Percentiles rank a stretch among this genome's conserved stretches.
These are phyloP conservation scores for Ochropleura plecta DNA, from an alignment of 2,888 invertebrate species.

Conservation along the genomic window DNA sequence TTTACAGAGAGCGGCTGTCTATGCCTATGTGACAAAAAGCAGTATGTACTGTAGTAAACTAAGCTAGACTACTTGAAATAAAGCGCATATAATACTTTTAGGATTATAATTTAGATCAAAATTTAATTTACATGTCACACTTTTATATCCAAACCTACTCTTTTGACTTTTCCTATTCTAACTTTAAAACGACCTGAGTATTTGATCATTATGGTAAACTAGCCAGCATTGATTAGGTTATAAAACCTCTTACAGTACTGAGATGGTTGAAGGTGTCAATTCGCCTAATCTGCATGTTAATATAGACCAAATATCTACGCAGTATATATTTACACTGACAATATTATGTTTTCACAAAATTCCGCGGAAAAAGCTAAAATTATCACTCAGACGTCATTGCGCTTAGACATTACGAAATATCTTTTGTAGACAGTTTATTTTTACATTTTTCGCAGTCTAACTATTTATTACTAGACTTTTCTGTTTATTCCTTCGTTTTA, in stretches of 20 bases:
- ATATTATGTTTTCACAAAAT: slow-evolving; percentile 32
- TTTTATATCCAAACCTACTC: too few species aligned
- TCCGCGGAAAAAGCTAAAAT: slow-evolving; percentile 50
- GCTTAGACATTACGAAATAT: slow-evolving; percentile 54
- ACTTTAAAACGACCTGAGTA: too few species aligned
- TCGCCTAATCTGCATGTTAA: neutral
- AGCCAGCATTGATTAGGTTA: too few species aligned
- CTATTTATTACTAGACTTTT: slow-evolving; percentile 8
- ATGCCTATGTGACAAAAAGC: neutral
- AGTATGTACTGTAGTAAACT: too few species aligned
- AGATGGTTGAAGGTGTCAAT: neutral
- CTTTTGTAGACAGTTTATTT: slow-evolving; percentile 55
- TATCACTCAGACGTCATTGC: slow-evolving; percentile 54
- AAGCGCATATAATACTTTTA: too few species aligned
- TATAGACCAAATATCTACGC: slow-evolving; percentile 21
- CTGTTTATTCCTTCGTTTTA: slow-evolving; percentile 19
- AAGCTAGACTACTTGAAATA: too few species aligned
- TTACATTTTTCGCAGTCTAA: slow-evolving; percentile 43
- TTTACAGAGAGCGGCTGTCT: neutral
- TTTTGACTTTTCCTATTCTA: too few species aligned
- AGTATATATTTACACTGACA: slow-evolving; percentile 18
- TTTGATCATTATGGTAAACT: too few species aligned
- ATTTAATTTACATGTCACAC: too few species aligned
- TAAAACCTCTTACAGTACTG: too few species aligned
- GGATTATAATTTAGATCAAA: too few species aligned